Base-by-base conservation (phyloP, 2,113 vertebrate species). In the Ancistrus triradiatus region DNA sequence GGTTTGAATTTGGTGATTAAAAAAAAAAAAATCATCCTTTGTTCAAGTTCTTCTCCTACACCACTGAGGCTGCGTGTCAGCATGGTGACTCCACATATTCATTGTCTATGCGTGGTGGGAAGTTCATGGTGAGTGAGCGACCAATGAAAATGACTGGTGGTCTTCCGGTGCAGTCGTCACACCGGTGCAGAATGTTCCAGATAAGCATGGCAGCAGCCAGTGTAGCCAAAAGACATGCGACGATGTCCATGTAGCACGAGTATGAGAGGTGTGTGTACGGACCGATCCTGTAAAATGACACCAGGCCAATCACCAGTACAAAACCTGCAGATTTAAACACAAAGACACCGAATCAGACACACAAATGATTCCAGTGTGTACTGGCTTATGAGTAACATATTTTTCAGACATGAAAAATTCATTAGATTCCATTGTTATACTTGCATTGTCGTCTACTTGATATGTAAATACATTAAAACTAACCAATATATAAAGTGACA, bases 71-170 rank as follows among this genome's bases (percentile, higher is more conserved):
- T 3, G 5, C 13, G 58, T 59, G 63, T 95, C 89, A 99, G 83
- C 95, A 99, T 0, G 96, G 96, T 0, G 96, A 98, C 81, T 99
- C 96, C 18, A 97, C 96, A 0, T 99, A 99, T 78, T 99, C 96
- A 0, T 99, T 99, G 44, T 98, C 92, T 10, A 91, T 77, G 13
- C 92, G 91, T 0, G 90, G 89, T 51, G 92, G 91, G 53, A 97
- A 91, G 55, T 88, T 87, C 0, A 92, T 88, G 0, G 86, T 83
- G 61, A 98, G 84, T 1, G 94, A 91, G 7, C 90, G 92, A 66
- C 93, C 92, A 78, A 99, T 95, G 78, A 99, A 90, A 0, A 98
- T 97, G 61, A 98, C 91, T 0, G 87, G 82, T 0, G 94, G 95
- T 0, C 91, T 80, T 0, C 90, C 81, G 58, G 93, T 90, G 75